phyloP scores from a whole-genome alignment of 1,140 invertebrate genomes.

The Brachionus sp. region DNA sequence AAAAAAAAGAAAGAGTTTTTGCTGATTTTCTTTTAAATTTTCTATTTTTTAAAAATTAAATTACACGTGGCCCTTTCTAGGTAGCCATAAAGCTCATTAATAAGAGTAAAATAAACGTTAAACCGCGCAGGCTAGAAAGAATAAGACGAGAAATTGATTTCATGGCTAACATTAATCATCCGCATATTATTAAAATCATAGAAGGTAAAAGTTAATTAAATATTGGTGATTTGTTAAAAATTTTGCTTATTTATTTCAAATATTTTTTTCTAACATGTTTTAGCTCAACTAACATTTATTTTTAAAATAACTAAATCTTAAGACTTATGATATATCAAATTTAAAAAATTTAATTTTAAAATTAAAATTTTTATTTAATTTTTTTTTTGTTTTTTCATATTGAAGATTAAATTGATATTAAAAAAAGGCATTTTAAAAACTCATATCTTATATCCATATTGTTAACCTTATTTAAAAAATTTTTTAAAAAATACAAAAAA shows the following conservation, averaged over 20 bases:
- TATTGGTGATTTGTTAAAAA: slow-evolving; percentile 35
- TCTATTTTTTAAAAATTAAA: not conserved
- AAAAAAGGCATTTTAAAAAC: no score
- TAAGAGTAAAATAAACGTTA: slow-evolving; percentile 91
- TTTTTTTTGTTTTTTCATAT: no score
- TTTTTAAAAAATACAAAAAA: no score
- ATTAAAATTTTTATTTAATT: no score
- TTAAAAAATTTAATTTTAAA: no score
- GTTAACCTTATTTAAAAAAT: no score
- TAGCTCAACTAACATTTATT: not conserved
- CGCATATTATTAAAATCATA: slow-evolving; percentile 97
- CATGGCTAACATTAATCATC: slow-evolving; percentile 95
- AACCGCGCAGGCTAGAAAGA: slow-evolving; percentile 87
- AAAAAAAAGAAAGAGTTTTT: not conserved
- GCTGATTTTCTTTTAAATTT: slow-evolving; percentile 39
- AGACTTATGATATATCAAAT: no score
- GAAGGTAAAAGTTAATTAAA: slow-evolving; percentile 70
- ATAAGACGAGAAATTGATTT: slow-evolving; percentile 90
- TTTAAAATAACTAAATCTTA: not conserved
- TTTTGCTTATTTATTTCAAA: slow-evolving; percentile 32
- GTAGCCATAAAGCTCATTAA: slow-evolving; percentile 97
- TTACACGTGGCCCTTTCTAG: slow-evolving; percentile 55
- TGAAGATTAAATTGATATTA: no score
- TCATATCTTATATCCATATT: no score
- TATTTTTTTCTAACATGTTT: slow-evolving; percentile 45